A percentile compares a stretch with the other conserved stretches of the same genome.
Evolutionary conservation across 2,797 vertebrate species (phyloP).

Genomic region (Ficedula albicollis): DNA sequence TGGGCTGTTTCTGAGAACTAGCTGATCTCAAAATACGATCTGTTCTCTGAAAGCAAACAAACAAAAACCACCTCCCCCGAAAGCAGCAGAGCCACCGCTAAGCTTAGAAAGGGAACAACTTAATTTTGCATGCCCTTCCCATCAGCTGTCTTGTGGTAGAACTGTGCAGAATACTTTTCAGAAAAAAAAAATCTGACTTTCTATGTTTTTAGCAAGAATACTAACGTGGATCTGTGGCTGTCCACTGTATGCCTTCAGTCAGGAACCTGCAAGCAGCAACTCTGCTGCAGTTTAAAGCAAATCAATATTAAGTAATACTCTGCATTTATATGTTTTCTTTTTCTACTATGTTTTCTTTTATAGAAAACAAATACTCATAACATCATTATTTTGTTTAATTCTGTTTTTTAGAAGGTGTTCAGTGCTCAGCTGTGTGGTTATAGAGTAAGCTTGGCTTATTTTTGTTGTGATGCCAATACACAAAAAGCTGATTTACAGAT

Average conservation of each 20-base stretch:
- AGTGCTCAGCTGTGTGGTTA: neutral
- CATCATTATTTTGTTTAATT: neutral
- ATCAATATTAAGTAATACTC: neutral
- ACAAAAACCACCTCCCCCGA: neutral
- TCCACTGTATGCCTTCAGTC: neutral
- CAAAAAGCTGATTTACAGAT: neutral
- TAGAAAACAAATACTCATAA: neutral
- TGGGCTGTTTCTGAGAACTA: neutral
- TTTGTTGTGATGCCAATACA: neutral
- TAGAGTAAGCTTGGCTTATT: neutral
- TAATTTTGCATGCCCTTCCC: neutral
- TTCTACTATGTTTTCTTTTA: neutral
- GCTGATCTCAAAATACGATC: neutral
- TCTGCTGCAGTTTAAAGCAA: neutral
- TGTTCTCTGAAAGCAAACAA: slow-evolving; percentile 14
- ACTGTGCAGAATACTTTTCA: neutral
- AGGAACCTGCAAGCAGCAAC: neutral
- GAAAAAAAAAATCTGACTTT: neutral
- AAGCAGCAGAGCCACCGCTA: neutral
- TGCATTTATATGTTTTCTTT: too few relatives aligned
- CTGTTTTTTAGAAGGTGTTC: neutral
- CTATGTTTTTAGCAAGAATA: neutral
- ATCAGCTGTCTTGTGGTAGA: neutral
- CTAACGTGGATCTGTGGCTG: neutral
- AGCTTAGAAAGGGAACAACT: neutral